Evolutionary conservation across 2,797 vertebrate genomes (phyloP).

Genomic region (Alca torda): DNA sequence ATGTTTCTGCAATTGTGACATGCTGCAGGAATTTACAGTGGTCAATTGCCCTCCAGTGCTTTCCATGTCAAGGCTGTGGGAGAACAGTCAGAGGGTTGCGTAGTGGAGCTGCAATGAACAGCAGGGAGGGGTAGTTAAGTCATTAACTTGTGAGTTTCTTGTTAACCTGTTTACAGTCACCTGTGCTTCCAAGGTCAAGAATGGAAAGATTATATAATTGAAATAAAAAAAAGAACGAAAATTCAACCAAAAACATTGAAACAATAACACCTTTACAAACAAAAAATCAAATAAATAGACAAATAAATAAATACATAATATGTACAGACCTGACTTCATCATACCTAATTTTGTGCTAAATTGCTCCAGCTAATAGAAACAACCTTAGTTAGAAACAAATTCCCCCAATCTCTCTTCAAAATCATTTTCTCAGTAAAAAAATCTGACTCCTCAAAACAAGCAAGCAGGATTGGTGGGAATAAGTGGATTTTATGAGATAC

Average conservation of each 20-base stretch:
- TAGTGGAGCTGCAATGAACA: background rate
- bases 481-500: background rate
- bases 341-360: background rate
- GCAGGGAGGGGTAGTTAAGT: background rate
- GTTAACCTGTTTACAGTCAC: background rate
- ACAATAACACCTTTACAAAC: background rate
- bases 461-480: background rate
- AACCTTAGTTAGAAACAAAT: background rate
- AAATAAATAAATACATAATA: background rate
- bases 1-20: slow-evolving; percentile 39
- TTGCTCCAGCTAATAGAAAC: background rate
- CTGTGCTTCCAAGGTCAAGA: background rate
- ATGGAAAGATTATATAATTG: background rate
- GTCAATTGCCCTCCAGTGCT: slow-evolving; percentile 31
- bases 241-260: background rate
- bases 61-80: background rate
- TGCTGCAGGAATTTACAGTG: slow-evolving; percentile 8
- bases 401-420: background rate
- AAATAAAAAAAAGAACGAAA: background rate
- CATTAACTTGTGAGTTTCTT: background rate
- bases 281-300: background rate
- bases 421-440: background rate
- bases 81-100: background rate
- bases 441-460: background rate
- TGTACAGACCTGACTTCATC: background rate